Conservation (phyloP, 2,113 vertebrate genomes). For the Andinoacara biseriatus region DNA sequence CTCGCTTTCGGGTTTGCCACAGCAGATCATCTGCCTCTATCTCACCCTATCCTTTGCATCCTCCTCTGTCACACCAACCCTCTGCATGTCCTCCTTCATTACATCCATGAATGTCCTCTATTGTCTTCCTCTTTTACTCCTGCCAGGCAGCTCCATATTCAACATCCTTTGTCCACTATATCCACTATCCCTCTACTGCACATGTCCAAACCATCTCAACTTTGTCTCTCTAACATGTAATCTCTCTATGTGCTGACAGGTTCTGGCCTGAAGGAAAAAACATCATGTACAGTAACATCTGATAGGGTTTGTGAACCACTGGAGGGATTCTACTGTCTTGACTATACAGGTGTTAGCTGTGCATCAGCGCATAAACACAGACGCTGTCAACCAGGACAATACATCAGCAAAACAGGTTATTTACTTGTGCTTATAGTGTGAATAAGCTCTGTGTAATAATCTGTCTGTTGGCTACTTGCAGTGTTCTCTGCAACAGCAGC, state of each 20-base stretch:
- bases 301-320: constrained; percentile 33
- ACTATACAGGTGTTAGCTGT: neutral
- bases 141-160: neutral
- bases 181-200: neutral
- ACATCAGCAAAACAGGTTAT: constrained; percentile 26
- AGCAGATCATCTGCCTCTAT: too few species aligned
- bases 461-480: too few species aligned
- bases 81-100: neutral
- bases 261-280: constrained; percentile 16
- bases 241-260: neutral
- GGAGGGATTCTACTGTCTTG: constrained; percentile 39
- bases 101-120: neutral
- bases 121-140: neutral
- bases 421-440: neutral
- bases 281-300: neutral
- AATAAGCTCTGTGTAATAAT: neutral
- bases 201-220: neutral
- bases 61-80: too few species aligned
- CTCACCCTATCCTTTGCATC: too few species aligned
- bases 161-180: neutral
- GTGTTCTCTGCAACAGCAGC: too few species aligned
- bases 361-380: constrained; percentile 14
- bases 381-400: constrained; percentile 33
- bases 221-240: neutral
- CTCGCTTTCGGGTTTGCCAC: too few species aligned